Evolutionary conservation across 2,888 invertebrate species (phyloP).

Genomic region (Neria commutata): DNA sequence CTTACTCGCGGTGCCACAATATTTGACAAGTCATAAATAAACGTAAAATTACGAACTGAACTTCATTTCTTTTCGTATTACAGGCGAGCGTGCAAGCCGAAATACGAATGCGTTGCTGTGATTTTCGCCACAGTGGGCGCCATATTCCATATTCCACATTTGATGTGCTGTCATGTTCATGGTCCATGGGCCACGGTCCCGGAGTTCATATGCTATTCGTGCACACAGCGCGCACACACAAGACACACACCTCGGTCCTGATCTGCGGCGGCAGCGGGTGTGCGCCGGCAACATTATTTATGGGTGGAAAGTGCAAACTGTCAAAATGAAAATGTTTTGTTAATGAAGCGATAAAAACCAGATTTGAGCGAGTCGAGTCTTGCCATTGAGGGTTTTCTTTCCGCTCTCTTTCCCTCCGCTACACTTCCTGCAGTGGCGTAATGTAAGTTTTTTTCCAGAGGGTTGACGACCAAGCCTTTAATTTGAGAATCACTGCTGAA

Average conservation of each 20-base stretch:
- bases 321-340: slow-evolving; percentile 34
- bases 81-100: background rate
- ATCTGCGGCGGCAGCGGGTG: too few relatives aligned
- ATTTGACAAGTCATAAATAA: slow-evolving; percentile 57
- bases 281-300: slow-evolving; percentile 39
- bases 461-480: too few relatives aligned
- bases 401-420: too few relatives aligned
- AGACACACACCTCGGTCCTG: slow-evolving; percentile 34
- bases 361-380: slow-evolving; percentile 7
- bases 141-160: too few relatives aligned
- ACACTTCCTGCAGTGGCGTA: too few relatives aligned
- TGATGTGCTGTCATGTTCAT: background rate
- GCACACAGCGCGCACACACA: too few relatives aligned
- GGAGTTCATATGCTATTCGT: too few relatives aligned
- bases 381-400: too few relatives aligned
- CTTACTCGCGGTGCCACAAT: slow-evolving; percentile 23
- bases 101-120: background rate
- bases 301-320: slow-evolving; percentile 37
- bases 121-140: background rate
- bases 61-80: slow-evolving; percentile 9
- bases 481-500: too few relatives aligned
- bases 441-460: too few relatives aligned
- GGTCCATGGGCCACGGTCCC: too few relatives aligned
- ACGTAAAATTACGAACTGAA: slow-evolving; percentile 54
- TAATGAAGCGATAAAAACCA: slow-evolving; percentile 48